These are phyloP conservation scores for Anguilla anguilla DNA, from an alignment of 2,797 vertebrate genomes.

Conservation along the genomic window DNA sequence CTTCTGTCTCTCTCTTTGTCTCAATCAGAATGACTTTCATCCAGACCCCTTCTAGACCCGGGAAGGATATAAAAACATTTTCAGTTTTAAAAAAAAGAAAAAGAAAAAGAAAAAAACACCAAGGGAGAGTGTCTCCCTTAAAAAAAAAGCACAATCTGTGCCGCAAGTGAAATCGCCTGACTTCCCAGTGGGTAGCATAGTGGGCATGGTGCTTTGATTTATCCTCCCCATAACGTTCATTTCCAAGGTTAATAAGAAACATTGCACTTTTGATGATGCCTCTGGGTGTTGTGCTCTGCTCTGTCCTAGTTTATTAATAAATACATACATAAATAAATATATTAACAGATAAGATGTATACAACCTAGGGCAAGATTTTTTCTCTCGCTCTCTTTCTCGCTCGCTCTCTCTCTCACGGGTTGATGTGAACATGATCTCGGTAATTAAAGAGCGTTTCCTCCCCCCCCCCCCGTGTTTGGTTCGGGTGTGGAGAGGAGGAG, in stretches of 20 bases:
- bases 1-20: background rate
- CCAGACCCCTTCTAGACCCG: background rate
- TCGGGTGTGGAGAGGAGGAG: background rate
- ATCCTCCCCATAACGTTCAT: background rate
- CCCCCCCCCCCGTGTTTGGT: background rate
- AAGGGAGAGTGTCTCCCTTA: background rate
- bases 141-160: background rate
- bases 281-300: constrained; percentile 9
- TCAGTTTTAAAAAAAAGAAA: background rate
- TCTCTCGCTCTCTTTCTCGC: background rate
- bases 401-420: background rate
- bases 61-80: background rate
- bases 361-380: background rate
- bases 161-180: background rate
- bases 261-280: constrained; percentile 1
- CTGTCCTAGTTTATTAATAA: constrained; percentile 1
- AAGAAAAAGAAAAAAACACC: background rate
- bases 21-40: background rate
- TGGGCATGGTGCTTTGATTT: background rate
- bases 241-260: constrained; percentile 21
- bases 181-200: background rate
- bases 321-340: constrained; percentile 19
- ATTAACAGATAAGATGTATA: background rate
- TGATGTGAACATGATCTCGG: constrained; percentile 8
- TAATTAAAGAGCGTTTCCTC: background rate